Evolutionary conservation across 1,140 invertebrate species (phyloP), one percentile per base, ranked within the genome.

Genomic region (Phocides pigmalion): DNA sequence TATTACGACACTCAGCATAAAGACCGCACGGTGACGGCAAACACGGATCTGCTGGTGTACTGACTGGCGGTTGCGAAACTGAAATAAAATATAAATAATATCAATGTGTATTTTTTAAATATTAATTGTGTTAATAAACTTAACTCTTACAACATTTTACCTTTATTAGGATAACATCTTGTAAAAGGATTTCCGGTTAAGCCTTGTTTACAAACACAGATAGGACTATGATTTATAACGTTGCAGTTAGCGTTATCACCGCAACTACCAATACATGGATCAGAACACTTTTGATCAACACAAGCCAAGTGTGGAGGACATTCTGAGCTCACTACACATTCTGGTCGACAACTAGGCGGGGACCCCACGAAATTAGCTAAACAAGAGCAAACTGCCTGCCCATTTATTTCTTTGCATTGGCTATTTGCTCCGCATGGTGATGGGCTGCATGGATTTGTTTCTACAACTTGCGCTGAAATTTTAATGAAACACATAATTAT

Each of bases 151-250:
- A n/a, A n/a, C n/a, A n/a, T 81, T 87, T 89, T 90, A 92, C 92
- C 90, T 87, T 92, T 92, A 79, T 93, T 81, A 75, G 89, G 86
- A 71, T 95, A 94, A 75, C 95, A 96, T 79, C 93, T 93, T 56
- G 92, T 92, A 74, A 95, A 94, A 22, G 96, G 94, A 93, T 95
- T 94, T 72, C 95, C 95, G 61, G 94, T 95, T 62, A 94, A 93
- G 19, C 94, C 94, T 70, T 82, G 81, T 37, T 93, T 92, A 75
- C 95, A 95, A 69, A 93, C 93, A 83, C 95, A 95, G 54, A 95
- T 94, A 39, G 96, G 95, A 47, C 94, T 94, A 87, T 97, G 96
- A 82, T 96, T 96, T 39, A 94, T 93, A 0, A 97, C 95, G 65
- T 94, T 93, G 76, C 97, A 97, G 59, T 95, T 93, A 8, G 96